These are phyloP conservation scores for Branchipolynoe longqiensis DNA, from an alignment of 2,888 invertebrate species.

Conservation along the genomic window DNA sequence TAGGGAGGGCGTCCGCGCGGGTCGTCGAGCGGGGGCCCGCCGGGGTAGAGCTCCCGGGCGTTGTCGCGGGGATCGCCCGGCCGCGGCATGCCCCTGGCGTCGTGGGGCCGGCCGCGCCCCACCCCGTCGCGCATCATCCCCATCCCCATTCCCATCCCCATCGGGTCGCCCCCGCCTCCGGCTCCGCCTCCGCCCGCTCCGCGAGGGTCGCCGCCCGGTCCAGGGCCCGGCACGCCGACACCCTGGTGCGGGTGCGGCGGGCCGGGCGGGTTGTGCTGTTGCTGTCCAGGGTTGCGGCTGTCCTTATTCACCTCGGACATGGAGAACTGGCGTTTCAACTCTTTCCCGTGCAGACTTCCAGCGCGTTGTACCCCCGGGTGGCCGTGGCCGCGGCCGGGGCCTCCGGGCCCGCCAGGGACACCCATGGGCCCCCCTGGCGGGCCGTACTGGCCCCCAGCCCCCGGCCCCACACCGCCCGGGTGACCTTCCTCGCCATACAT, in stretches of 20 bases:
- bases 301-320: slow-evolving; percentile 71
- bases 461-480: slow-evolving; percentile 15
- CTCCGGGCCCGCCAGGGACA: not conserved
- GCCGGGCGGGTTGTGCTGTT: not conserved
- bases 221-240: not conserved
- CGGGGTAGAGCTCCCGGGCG: slow-evolving; percentile 23
- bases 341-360: slow-evolving; percentile 75
- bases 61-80: not conserved
- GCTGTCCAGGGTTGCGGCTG: not conserved
- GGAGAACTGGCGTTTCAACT: slow-evolving; percentile 78
- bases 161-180: not conserved
- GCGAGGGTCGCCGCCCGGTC: not conserved
- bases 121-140: not conserved
- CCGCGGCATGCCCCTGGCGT: slow-evolving; percentile 23
- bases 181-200: not conserved
- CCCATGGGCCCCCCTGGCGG: slow-evolving; percentile 11
- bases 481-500: slow-evolving; percentile 69
- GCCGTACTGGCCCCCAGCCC: slow-evolving; percentile 1
- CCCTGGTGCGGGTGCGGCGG: not conserved
- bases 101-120: slow-evolving; percentile 6
- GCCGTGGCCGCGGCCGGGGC: slow-evolving; percentile 58
- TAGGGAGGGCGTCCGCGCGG: slow-evolving; percentile 27
- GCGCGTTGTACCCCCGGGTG: slow-evolving; percentile 68
- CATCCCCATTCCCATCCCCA: no score
- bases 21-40: not conserved